Evolutionary conservation across 1,140 invertebrate genomes (phyloP).

Genomic region (Panagrolaimus sp.): DNA sequence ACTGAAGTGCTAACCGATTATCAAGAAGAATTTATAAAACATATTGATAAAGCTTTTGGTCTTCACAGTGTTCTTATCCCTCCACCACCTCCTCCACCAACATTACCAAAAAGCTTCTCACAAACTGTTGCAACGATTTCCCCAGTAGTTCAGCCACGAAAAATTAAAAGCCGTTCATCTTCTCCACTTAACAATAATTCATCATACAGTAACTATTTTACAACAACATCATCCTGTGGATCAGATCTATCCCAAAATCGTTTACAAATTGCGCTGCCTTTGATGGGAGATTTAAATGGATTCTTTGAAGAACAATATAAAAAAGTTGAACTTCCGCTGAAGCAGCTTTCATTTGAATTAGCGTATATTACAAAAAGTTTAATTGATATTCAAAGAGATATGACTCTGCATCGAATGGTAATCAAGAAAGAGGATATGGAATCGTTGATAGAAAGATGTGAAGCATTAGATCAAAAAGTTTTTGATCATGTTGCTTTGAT

Average conservation of each 20-base stretch:
- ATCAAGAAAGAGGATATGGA: slow-evolving; percentile 42
- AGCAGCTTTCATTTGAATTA: slow-evolving; percentile 38
- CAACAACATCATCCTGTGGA: not conserved
- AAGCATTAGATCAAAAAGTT: slow-evolving; percentile 34
- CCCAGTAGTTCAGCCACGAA: not conserved
- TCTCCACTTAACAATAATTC: not conserved
- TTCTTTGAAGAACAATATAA: slow-evolving; percentile 42
- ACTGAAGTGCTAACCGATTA: slow-evolving; percentile 24
- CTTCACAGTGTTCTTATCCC: slow-evolving; percentile 1
- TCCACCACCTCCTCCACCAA: not conserved
- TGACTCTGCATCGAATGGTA: slow-evolving; percentile 48
- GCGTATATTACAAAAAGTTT: slow-evolving; percentile 36
- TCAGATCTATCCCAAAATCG: not conserved
- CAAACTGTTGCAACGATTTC: not conserved
- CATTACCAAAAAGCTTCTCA: not conserved
- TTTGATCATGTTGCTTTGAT: slow-evolving; percentile 28
- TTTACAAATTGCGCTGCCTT: not conserved
- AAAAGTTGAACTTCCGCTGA: slow-evolving; percentile 46
- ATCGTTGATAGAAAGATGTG: slow-evolving; percentile 37
- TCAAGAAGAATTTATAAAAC: slow-evolving; percentile 16
- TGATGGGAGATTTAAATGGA: not conserved
- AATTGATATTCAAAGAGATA: slow-evolving; percentile 51
- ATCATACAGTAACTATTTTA: not conserved
- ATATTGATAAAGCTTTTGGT: not conserved
- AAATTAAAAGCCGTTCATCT: slow-evolving; percentile 1